Percentiles rank a stretch among this genome's conserved stretches.
Conservation (phyloP, 2,113 vertebrate genomes). For the Poicephalus meyeri region DNA sequence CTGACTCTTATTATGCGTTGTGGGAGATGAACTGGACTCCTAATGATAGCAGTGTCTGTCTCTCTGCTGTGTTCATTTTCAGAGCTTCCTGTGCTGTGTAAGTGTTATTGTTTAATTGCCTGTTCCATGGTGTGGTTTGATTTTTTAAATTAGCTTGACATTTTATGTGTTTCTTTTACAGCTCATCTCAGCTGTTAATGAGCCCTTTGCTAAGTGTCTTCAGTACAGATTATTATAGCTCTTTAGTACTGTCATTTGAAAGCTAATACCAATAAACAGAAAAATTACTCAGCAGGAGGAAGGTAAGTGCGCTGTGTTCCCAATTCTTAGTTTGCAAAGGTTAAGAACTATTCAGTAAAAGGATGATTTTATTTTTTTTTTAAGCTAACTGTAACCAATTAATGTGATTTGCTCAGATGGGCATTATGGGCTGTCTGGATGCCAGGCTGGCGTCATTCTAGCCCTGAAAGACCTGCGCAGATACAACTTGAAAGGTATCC, state of each 20-base stretch:
- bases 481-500: neutral
- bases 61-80: neutral
- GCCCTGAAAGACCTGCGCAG: neutral
- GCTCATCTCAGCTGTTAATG: conserved; percentile 50
- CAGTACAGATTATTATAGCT: conserved; percentile 6
- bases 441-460: neutral
- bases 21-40: neutral
- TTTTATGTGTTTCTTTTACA: conserved; percentile 49
- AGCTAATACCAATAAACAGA: conserved; percentile 30
- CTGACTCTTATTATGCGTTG: neutral
- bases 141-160: conserved; percentile 44
- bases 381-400: neutral
- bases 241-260: conserved; percentile 42
- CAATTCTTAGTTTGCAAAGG: neutral
- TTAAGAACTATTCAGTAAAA: neutral
- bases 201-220: neutral
- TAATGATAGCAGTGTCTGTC: neutral
- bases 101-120: conserved; percentile 30
- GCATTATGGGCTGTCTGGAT: neutral
- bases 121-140: neutral
- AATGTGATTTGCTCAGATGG: neutral
- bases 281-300: conserved; percentile 9
- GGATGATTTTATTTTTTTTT: neutral
- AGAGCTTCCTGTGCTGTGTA: neutral
- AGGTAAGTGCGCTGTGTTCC: neutral